Conservation (phyloP, 53 echinoderm and acorn worm genomes). For the Patiria pectinifera region DNA sequence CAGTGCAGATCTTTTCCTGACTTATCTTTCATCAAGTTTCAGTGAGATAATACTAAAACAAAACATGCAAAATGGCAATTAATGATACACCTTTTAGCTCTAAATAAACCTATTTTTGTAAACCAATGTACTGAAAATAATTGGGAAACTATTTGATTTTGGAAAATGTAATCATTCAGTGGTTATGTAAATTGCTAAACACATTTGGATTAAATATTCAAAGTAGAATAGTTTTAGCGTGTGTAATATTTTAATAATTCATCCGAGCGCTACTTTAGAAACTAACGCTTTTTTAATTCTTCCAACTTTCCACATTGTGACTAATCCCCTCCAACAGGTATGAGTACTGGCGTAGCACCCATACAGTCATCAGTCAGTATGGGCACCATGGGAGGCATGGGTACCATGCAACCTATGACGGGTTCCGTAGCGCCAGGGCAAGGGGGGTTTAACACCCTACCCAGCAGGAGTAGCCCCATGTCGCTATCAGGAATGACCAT, state of each 20-base stretch:
- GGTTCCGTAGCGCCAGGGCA: constrained; percentile 49
- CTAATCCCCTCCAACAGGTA: constrained; percentile 58
- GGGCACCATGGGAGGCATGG: constrained; percentile 67
- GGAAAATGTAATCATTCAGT: too few relatives aligned
- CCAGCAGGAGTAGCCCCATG: constrained; percentile 50
- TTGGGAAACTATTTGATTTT: too few relatives aligned
- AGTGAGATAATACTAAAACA: too few relatives aligned
- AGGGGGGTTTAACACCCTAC: constrained; percentile 69
- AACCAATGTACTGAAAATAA: too few relatives aligned
- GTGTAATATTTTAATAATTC: neutral
- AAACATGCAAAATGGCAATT: too few relatives aligned
- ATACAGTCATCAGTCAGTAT: constrained; percentile 51
- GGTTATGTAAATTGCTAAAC: too few relatives aligned
- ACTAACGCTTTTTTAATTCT: neutral
- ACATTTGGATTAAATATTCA: too few relatives aligned
- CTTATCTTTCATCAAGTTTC: too few relatives aligned
- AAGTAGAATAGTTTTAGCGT: neutral
- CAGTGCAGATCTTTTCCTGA: too few relatives aligned
- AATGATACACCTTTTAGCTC: too few relatives aligned
- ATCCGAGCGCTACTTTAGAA: neutral
- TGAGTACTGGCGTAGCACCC: constrained; percentile 62
- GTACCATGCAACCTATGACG: constrained; percentile 24
- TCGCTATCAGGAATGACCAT: constrained; percentile 37
- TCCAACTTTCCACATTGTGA: neutral
- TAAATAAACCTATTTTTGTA: too few relatives aligned